Evolutionary conservation across 2,888 invertebrate genomes (phyloP).

Genomic region (Lycaena phlaeas): DNA sequence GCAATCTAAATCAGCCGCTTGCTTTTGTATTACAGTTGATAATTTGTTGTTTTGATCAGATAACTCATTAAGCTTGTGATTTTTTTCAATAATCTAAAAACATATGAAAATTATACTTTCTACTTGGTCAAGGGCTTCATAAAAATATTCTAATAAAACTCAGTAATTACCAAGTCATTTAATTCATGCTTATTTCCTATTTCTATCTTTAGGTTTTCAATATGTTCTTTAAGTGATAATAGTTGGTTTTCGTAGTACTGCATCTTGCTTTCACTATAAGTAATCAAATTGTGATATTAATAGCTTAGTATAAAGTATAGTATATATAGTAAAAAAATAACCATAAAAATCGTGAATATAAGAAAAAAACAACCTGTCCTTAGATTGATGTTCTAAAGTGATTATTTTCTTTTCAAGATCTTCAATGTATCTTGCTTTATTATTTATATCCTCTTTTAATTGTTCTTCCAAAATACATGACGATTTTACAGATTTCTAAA

Average conservation of each 20-base stretch:
- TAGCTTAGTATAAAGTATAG: too few species aligned
- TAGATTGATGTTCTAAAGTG: constrained; percentile 34
- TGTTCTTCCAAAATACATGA: constrained; percentile 27
- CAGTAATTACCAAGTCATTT: constrained; percentile 37
- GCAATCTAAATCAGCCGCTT: constrained; percentile 34
- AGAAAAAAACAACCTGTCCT: constrained; percentile 33
- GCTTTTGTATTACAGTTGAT: constrained; percentile 35
- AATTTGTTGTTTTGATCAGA: constrained; percentile 38
- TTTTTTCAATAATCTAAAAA: constrained; percentile 40
- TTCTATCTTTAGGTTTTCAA: constrained; percentile 41
- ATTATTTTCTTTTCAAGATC: constrained; percentile 38
- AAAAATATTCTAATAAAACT: not conserved
- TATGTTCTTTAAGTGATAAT: constrained; percentile 36
- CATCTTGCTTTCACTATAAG: constrained; percentile 45
- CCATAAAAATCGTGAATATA: not conserved
- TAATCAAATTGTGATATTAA: too few species aligned
- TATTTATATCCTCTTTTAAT: constrained; percentile 30
- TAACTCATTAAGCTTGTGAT: constrained; percentile 34
- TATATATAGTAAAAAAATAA: not conserved
- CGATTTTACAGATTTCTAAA: constrained; percentile 15
- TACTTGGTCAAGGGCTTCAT: not conserved
- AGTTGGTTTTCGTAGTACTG: constrained; percentile 44
- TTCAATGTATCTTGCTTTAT: constrained; percentile 37
- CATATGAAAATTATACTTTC: constrained; percentile 2
- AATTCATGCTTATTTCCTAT: constrained; percentile 43